Evolutionary conservation across 2,888 invertebrate genomes (phyloP), one percentile per base, ranked within the genome.

Genomic region (Nycteola revayana): DNA sequence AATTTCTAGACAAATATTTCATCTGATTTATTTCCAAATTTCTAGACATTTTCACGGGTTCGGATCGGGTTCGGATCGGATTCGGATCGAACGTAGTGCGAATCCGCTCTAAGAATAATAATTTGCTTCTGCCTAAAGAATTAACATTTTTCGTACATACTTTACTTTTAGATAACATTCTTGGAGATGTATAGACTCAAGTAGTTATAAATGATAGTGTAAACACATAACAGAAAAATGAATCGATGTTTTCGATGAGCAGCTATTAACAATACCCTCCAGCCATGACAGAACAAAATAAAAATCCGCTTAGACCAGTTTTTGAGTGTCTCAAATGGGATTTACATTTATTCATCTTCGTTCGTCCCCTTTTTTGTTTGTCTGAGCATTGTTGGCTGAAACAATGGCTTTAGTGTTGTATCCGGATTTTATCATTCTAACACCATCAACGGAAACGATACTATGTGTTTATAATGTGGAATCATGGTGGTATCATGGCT

Each of bases 391-490:
- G 86, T 87, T 78, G 61, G 55, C 59, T 80, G 72, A 83, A 80
- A 87, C 87, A 88, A 88, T 87, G 67, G 86, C 66, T 53, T 52
- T 60, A 60, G 75, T 72, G 64, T 70, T 71, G 79, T 83, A 83
- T 86, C 84, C 84, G 80, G 81, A 78, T 75, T 82, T 84, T 80
- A 83, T 86, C 75, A 87, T 85, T 84, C 87, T 76, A 78, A 71
- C 84, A 76, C 84, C 87, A 87, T 86, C 84, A 64, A 66, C 86
- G 87, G 87, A 87, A 82, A 86, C 58, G 78, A 62, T 66, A 66
- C 67, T 86, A 87, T 81, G 87, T 62, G 81, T 80, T 83, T 84
- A 82, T 87, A 87, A 87, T 87, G 68, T 75, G 75, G 66, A 72
- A 76, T 83, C 78, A 85, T 77, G 58, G 78, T 66, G 68, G 63